A percentile compares a stretch with the other conserved stretches of the same genome.
Conservation (phyloP, 2,888 invertebrate species). For the Eremobia ochroleuca region DNA sequence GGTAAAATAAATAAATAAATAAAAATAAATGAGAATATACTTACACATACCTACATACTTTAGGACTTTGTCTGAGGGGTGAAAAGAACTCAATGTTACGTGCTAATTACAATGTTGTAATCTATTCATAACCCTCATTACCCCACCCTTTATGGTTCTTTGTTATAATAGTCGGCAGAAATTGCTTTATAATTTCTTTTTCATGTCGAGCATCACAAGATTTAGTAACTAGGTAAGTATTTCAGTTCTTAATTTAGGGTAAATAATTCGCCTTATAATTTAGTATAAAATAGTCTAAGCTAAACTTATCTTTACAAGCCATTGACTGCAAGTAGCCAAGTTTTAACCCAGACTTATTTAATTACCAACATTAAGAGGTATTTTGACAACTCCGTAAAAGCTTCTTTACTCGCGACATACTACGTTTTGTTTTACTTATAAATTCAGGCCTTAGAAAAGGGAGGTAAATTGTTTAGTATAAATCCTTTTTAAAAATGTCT, state of each 20-base stretch:
- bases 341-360: constrained; percentile 46
- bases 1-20: too few relatives aligned
- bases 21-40: neutral
- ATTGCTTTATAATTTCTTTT: constrained; percentile 9
- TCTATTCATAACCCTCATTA: neutral
- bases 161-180: neutral
- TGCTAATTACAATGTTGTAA: neutral
- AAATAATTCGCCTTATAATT: constrained; percentile 32
- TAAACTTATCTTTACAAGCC: constrained; percentile 48
- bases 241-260: constrained; percentile 30
- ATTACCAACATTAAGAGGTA: constrained; percentile 48
- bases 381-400: constrained; percentile 55
- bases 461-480: constrained; percentile 11
- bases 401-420: constrained; percentile 22
- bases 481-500: neutral
- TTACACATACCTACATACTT: neutral
- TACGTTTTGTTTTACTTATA: constrained; percentile 32
- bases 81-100: too few relatives aligned
- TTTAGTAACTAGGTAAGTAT: constrained; percentile 28
- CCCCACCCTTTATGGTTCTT: neutral
- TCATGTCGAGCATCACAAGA: neutral
- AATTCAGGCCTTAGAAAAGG: constrained; percentile 14
- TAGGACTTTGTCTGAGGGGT: neutral
- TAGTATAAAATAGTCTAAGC: constrained; percentile 12
- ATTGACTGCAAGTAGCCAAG: constrained; percentile 44